Evolutionary conservation across 2,888 invertebrate genomes (phyloP).

Genomic region (Ormyrus pomaceus): DNA sequence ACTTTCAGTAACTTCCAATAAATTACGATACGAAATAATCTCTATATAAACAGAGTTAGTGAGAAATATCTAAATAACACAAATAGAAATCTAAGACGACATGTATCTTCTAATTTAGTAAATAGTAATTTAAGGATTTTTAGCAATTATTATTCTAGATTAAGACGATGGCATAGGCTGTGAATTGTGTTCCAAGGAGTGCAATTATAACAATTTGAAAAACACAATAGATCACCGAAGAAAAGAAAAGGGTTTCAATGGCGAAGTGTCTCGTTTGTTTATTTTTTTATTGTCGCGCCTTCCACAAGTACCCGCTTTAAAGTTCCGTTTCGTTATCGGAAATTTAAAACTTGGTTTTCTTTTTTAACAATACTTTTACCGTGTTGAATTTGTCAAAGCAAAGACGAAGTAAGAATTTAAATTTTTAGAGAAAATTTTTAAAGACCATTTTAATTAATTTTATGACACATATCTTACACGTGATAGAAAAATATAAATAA

Average conservation of each 20-base stretch:
- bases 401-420: too few species aligned
- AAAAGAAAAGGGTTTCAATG: not conserved
- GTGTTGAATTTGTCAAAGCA: too few species aligned
- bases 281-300: too few species aligned
- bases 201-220: not conserved
- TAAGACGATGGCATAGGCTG: conserved; percentile 37
- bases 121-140: conserved; percentile 19
- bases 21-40: not conserved
- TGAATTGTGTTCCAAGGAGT: conserved; percentile 33
- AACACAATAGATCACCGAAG: conserved; percentile 22
- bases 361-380: too few species aligned
- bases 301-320: too few species aligned
- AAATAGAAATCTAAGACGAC: conserved; percentile 1
- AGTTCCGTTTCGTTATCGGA: too few species aligned
- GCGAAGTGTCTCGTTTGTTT: too few species aligned
- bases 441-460: too few species aligned
- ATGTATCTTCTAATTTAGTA: conserved; percentile 22
- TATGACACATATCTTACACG: too few species aligned
- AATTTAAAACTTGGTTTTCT: too few species aligned
- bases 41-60: conserved; percentile 14
- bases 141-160: conserved; percentile 33
- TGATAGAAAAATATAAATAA: too few species aligned
- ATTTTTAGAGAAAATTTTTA: too few species aligned
- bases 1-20: not conserved
- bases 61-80: conserved; percentile 19